A percentile compares a stretch with the other conserved stretches of the same genome.
These are phyloP conservation scores for Etheostoma perlongum DNA, from an alignment of 2,797 vertebrate species.

Conservation along the genomic window DNA sequence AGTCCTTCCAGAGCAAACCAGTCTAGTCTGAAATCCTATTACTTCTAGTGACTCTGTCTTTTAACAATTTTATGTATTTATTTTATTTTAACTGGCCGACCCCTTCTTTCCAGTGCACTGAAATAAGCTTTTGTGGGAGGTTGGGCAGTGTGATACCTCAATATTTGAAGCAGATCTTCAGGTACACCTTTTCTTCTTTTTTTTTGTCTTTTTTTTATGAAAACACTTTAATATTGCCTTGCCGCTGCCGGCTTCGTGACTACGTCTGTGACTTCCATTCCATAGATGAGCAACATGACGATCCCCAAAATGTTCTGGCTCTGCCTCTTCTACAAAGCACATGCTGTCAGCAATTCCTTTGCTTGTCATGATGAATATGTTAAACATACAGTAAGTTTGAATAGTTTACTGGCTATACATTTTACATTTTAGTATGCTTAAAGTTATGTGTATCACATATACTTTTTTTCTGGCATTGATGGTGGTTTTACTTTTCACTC, in stretches of 20 bases:
- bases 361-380: too few relatives aligned
- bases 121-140: neutral
- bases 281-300: neutral
- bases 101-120: too few relatives aligned
- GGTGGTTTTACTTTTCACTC: neutral
- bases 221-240: too few relatives aligned
- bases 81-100: too few relatives aligned
- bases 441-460: neutral
- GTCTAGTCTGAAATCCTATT: neutral
- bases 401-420: neutral
- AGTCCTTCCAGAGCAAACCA: neutral
- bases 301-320: neutral
- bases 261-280: neutral
- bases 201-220: neutral
- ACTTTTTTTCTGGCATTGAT: neutral
- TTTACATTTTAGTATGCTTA: neutral
- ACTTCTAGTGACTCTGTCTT: neutral
- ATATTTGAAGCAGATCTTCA: neutral
- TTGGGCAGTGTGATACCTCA: neutral
- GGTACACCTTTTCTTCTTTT: neutral
- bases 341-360: neutral
- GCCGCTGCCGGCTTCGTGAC: neutral
- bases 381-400: neutral
- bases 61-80: neutral
- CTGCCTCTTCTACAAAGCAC: neutral